A percentile compares a stretch with the other conserved stretches of the same genome.
phyloP scores from a whole-genome alignment of 2,888 invertebrate species.

The Dasysyrphus tricinctus region DNA sequence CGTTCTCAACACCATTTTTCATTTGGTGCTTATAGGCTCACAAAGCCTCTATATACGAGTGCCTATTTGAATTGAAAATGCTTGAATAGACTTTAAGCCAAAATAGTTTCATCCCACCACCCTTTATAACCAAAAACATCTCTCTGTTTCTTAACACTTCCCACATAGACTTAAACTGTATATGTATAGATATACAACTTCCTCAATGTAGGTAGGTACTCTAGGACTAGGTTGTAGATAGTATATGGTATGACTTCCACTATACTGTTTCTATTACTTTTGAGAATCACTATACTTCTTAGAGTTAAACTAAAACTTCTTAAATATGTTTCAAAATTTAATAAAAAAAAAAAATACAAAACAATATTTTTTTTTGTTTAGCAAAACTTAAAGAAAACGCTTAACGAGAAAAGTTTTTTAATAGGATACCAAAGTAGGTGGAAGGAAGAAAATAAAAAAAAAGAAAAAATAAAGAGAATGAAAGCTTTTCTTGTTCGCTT shows the following conservation, averaged over 20 bases:
- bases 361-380: constrained; percentile 2
- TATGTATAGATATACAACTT: too few relatives aligned
- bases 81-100: constrained; percentile 32
- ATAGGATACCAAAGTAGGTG: constrained; percentile 60
- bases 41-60: constrained; percentile 8
- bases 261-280: constrained; percentile 8
- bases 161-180: not conserved
- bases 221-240: too few relatives aligned
- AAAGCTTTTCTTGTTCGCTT: constrained; percentile 42
- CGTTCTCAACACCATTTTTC: constrained; percentile 26
- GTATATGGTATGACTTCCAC: constrained; percentile 12
- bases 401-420: constrained; percentile 75
- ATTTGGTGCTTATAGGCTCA: constrained; percentile 23
- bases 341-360: constrained; percentile 17
- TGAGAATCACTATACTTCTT: constrained; percentile 12
- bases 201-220: not conserved
- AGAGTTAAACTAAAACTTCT: not conserved
- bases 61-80: constrained; percentile 24
- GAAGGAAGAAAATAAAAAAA: not conserved
- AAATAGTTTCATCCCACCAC: not conserved
- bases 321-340: constrained; percentile 44
- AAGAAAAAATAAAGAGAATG: constrained; percentile 12
- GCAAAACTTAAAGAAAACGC: constrained; percentile 69
- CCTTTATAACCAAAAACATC: not conserved
- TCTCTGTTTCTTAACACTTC: not conserved